Percentiles rank a stretch among this genome's conserved stretches.
Evolutionary conservation across 1,140 invertebrate species (phyloP).

Genomic region (Kradibia gibbosae): DNA sequence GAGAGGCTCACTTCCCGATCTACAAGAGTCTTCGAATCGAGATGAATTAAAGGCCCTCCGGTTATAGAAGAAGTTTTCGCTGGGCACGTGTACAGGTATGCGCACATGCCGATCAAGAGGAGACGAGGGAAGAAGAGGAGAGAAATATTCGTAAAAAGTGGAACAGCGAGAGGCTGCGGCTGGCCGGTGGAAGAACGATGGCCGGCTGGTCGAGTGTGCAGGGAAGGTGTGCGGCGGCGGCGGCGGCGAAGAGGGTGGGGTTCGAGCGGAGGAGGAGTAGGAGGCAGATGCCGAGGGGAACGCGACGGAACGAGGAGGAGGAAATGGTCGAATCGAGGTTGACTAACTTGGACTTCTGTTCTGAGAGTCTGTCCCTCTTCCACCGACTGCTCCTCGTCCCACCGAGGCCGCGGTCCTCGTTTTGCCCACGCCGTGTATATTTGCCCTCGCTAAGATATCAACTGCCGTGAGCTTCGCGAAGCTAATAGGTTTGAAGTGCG

Average conservation of each 20-base stretch:
- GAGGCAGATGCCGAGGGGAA: neutral
- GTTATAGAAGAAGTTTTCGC: neutral
- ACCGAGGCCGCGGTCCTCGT: neutral
- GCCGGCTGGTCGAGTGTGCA: too few species aligned
- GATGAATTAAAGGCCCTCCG: slow-evolving; percentile 2
- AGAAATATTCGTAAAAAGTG: slow-evolving; percentile 40
- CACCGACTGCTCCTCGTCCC: neutral
- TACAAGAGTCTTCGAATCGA: slow-evolving; percentile 10
- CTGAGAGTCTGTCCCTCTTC: neutral
- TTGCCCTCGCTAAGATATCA: neutral
- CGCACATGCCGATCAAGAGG: neutral
- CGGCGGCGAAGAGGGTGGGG: neutral
- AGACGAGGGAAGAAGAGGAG: neutral
- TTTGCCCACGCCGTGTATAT: neutral
- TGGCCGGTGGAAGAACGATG: neutral
- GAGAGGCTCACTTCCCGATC: neutral
- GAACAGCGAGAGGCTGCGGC: neutral
- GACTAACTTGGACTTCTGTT: slow-evolving; percentile 29
- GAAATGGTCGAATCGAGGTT: slow-evolving; percentile 25
- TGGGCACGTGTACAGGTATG: neutral
- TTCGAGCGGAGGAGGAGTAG: neutral
- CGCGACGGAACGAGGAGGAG: slow-evolving; percentile 5
- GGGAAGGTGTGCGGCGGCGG: neutral
- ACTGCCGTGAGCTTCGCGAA: neutral
- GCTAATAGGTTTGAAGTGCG: slow-evolving; percentile 13